A percentile compares a stretch with the other conserved stretches of the same genome.
Evolutionary conservation across 2,888 invertebrate genomes (phyloP).

Genomic region (Xestoiulus laeticollis): DNA sequence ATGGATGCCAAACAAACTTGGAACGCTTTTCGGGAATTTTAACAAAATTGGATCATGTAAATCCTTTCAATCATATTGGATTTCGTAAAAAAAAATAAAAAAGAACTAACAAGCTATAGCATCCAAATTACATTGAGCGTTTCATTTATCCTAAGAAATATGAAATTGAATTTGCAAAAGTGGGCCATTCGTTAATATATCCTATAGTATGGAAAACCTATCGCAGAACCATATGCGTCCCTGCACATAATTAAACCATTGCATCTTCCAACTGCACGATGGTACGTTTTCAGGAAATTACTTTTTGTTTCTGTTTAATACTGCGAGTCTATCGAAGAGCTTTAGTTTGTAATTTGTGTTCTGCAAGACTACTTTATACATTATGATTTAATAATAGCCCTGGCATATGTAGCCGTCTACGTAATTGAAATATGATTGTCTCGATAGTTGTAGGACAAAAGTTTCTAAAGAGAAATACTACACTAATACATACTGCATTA

Average conservation of each 20-base stretch:
- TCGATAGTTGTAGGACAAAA: background rate
- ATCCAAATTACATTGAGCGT: background rate
- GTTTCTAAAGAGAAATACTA: background rate
- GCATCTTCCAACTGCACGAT: background rate
- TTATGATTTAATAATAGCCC: constrained; percentile 8
- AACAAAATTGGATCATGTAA: constrained; percentile 1
- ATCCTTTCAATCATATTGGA: background rate
- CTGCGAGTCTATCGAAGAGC: background rate
- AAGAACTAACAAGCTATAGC: background rate
- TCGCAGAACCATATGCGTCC: background rate
- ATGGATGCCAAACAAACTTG: background rate
- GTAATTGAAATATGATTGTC: background rate
- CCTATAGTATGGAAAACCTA: background rate
- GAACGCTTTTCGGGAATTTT: background rate
- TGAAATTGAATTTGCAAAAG: background rate
- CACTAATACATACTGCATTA: background rate
- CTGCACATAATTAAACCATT: background rate
- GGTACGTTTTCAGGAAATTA: background rate
- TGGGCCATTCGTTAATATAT: background rate
- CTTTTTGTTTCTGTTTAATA: constrained; percentile 24
- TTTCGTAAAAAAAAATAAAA: background rate
- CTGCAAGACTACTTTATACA: background rate
- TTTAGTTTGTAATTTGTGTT: background rate
- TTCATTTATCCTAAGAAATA: background rate
- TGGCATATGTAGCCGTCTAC: background rate